Base-by-base conservation (phyloP, 2,113 vertebrate species). In the Caretta caretta region DNA sequence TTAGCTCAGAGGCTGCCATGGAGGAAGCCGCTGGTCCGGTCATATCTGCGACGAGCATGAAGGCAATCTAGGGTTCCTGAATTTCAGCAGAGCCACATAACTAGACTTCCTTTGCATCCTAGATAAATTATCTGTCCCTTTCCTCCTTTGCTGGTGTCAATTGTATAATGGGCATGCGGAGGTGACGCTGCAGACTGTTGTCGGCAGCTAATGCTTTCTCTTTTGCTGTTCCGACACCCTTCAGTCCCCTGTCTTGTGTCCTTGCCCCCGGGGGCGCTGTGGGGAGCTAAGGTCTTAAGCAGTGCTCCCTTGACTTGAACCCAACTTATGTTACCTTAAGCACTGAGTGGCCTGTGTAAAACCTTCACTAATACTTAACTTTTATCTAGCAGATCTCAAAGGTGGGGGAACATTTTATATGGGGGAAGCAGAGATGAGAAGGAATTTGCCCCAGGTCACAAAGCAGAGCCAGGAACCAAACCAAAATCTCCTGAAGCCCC, bases 401-500 rank as follows among this genome's bases (percentile, higher is more conserved):
- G 65, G n/a, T 5, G 22, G n/a, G n/a, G 9, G 20, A 38, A 20
- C 35, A 22, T 72, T 72, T 72, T 38, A 38, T 72, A 10, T 1
- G 29, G 31, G 31, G 16, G 16, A 29, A 7, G 20, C 16, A 5
- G 31, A 6, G n/a, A 27, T 51, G 57, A 54, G 65, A 51, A 42
- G 1, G 6, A 6, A 31, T 76, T 75, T 82, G 8, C 49, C 24
- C 3, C 49, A 91, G 51, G 9, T 80, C 72, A 62, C 6, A 12
- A 51, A 83, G 46, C 31, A 51, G 1, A 76, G 24, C 11, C 46
- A 78, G 42, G 31, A 51, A 76, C 13, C 80, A 14, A 81, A 87
- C 10, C 10, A 24, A 50, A 0, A 0, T 54, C 53, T 13, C 51
- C 54, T 35, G 20, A 20, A 13, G 35, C n/a, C 57, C 79, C 2